These are phyloP conservation scores for Drosophila insularis DNA, from an alignment of 1,140 invertebrate species.

Conservation along the genomic window DNA sequence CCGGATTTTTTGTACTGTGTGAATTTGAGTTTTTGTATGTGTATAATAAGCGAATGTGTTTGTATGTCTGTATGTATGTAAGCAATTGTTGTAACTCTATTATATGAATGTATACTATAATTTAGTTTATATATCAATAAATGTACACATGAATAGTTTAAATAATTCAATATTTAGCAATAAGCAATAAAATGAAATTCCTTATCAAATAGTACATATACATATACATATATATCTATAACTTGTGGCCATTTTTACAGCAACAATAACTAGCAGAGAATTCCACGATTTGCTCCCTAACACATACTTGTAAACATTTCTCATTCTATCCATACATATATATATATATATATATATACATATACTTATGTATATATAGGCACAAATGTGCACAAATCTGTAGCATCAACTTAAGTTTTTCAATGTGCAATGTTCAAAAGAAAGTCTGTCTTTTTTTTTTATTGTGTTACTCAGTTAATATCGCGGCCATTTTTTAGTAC, in stretches of 20 bases:
- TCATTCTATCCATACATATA: not conserved
- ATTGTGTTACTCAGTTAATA: slow-evolving; percentile 24
- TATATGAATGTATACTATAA: slow-evolving; percentile 33
- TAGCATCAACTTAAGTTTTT: slow-evolving; percentile 18
- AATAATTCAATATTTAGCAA: slow-evolving; percentile 38
- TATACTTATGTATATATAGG: not conserved
- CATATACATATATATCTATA: slow-evolving; percentile 6
- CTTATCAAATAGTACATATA: slow-evolving; percentile 29
- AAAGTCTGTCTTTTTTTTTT: slow-evolving; percentile 7
- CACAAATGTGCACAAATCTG: slow-evolving; percentile 6
- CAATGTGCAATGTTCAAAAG: slow-evolving; percentile 49
- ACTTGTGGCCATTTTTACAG: slow-evolving; percentile 42
- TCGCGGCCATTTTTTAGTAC: slow-evolving; percentile 62
- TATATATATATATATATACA: slow-evolving; percentile 5
- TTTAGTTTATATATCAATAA: slow-evolving; percentile 54
- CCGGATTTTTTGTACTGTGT: slow-evolving; percentile 72
- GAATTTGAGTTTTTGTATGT: slow-evolving; percentile 65
- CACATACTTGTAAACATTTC: not conserved
- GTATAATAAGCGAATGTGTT: slow-evolving; percentile 50
- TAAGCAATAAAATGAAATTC: slow-evolving; percentile 43
- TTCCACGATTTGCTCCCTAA: not conserved
- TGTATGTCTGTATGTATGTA: slow-evolving; percentile 60
- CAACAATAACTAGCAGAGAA: slow-evolving; percentile 14
- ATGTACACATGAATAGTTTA: slow-evolving; percentile 9
- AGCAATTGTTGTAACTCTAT: slow-evolving; percentile 56